Conservation (phyloP, 2,113 vertebrate species). For the Epinephelus lanceolatus region DNA sequence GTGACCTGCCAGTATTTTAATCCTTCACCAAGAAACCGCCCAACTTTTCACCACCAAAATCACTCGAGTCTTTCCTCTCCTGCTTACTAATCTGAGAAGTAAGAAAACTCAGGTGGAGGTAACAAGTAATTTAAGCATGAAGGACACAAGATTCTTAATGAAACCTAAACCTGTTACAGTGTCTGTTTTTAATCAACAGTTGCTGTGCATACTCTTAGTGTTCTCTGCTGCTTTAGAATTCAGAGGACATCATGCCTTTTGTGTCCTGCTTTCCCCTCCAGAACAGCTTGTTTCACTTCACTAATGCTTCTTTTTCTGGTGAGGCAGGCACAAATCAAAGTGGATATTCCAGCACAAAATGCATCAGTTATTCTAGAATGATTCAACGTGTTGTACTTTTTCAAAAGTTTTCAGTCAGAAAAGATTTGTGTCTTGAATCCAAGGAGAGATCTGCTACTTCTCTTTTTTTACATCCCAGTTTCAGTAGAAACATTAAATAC, state of each 20-base stretch:
- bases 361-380: neutral
- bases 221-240: slow-evolving; percentile 5
- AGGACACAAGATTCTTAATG: slow-evolving; percentile 34
- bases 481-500: slow-evolving; percentile 4
- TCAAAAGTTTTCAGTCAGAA: neutral
- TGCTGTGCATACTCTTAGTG: neutral
- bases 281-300: slow-evolving; percentile 32
- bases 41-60: neutral
- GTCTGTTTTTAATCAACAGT: slow-evolving; percentile 41
- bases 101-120: slow-evolving; percentile 16
- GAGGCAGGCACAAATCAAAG: slow-evolving; percentile 18
- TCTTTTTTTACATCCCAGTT: neutral
- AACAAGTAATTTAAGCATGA: slow-evolving; percentile 30
- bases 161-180: slow-evolving; percentile 38
- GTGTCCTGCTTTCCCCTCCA: neutral
- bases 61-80: neutral
- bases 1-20: slow-evolving; percentile 20
- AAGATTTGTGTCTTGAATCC: neutral
- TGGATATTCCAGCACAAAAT: slow-evolving; percentile 6
- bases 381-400: neutral
- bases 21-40: slow-evolving; percentile 11
- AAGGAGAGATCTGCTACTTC: neutral
- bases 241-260: slow-evolving; percentile 5
- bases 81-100: neutral
- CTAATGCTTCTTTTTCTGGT: slow-evolving; percentile 1